Conservation (phyloP, 2,113 vertebrate species). For the Gymnogyps californianus region DNA sequence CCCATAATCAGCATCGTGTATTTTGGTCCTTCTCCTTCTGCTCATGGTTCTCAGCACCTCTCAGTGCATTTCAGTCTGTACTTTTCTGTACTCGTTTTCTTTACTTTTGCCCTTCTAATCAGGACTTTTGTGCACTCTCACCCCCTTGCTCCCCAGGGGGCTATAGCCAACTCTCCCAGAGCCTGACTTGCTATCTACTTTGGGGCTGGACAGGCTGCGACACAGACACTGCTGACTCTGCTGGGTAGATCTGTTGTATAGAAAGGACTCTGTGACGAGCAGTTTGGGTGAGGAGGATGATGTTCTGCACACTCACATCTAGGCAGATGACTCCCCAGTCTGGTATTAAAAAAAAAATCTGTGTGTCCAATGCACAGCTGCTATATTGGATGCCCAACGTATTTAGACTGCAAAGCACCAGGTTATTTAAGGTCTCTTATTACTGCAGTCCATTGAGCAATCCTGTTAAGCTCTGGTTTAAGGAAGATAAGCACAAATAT, state of each 20-base stretch:
- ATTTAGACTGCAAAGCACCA: not conserved
- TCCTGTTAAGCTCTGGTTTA: not conserved
- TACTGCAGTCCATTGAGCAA: not conserved
- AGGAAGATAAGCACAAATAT: not conserved
- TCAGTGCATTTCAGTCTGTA: not conserved
- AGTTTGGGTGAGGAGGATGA: not conserved
- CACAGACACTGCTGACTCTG: not conserved
- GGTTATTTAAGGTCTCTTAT: not conserved
- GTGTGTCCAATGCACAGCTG: rapidly evolving
- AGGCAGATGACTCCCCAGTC: not conserved
- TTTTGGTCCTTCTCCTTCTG: not conserved
- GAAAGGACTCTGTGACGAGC: not conserved
- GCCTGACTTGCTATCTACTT: not conserved
- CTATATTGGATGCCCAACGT: rapidly evolving
- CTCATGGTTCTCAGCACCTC: not conserved
- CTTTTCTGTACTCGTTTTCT: not conserved
- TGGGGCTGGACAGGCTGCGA: not conserved
- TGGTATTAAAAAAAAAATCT: not conserved
- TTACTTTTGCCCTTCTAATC: not conserved
- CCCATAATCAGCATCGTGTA: not conserved
- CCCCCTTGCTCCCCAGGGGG: not conserved
- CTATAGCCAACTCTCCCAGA: not conserved
- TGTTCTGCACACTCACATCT: not conserved
- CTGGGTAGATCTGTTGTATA: not conserved
- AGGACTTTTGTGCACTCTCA: not conserved